These are phyloP conservation scores for Protonibea diacanthus DNA, from an alignment of 2,797 vertebrate species.

Conservation along the genomic window DNA sequence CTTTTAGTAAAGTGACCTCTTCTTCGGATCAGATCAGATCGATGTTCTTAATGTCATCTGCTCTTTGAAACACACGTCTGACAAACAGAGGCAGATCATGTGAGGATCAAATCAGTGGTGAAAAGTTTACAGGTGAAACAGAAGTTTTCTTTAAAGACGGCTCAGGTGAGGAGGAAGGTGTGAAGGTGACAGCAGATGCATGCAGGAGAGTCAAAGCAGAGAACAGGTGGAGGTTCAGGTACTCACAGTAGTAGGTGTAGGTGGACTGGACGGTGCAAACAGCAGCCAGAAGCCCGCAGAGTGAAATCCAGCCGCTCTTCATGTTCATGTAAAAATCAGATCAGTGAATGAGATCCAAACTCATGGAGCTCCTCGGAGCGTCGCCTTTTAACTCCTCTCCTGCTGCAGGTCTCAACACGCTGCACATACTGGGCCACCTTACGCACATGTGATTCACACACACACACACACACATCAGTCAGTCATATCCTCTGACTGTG, in stretches of 20 bases:
- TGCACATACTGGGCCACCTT: constrained; percentile 23
- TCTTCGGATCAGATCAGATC: too few relatives aligned
- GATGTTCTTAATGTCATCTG: too few relatives aligned
- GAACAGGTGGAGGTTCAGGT: neutral
- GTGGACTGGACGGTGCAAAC: constrained; percentile 57
- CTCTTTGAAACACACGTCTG: too few relatives aligned
- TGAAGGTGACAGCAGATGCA: too few relatives aligned
- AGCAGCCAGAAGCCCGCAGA: constrained; percentile 60
- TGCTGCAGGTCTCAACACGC: constrained; percentile 78
- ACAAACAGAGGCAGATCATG: too few relatives aligned
- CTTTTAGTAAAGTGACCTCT: too few relatives aligned
- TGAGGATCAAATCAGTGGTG: too few relatives aligned
- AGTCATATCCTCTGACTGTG: too few relatives aligned
- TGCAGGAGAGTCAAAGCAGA: neutral
- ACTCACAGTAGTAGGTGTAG: constrained; percentile 63
- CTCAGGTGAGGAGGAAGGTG: neutral
- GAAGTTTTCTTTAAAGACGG: too few relatives aligned
- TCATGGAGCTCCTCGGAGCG: neutral
- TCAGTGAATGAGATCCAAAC: neutral
- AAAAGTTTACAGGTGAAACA: too few relatives aligned
- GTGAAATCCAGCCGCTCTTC: constrained; percentile 70
- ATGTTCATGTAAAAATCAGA: constrained; percentile 48
- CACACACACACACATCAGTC: too few relatives aligned
- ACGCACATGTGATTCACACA: constrained; percentile 72
- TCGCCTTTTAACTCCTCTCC: constrained; percentile 63